These are phyloP conservation scores for Epizoanthus ramosus DNA, from an alignment of 92 coral and sea anemone species.

Conservation along the genomic window DNA sequence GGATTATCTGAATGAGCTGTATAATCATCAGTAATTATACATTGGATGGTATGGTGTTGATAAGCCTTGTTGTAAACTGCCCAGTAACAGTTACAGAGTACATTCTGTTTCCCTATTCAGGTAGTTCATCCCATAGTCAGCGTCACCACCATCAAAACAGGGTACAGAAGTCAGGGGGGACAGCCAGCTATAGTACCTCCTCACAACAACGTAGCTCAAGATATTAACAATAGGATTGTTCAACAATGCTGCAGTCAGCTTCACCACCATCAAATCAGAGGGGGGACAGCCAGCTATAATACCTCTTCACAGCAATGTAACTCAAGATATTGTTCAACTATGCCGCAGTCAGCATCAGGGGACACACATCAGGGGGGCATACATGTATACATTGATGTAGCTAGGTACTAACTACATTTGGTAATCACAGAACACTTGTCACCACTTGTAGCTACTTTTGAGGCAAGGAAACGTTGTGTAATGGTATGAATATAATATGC, in stretches of 20 bases:
- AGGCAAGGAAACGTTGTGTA: too few species aligned
- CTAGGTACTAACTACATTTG: too few species aligned
- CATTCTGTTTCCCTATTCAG: slow-evolving; percentile 17
- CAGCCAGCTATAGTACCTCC: slow-evolving; percentile 17
- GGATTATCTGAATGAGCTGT: too few species aligned
- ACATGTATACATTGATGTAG: too few species aligned
- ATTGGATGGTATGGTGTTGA: too few species aligned
- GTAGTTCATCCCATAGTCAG: slow-evolving; percentile 61
- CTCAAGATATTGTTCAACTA: slow-evolving; percentile 2
- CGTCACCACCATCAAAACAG: slow-evolving; percentile 67
- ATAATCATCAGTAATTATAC: too few species aligned
- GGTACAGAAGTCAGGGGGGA: slow-evolving; percentile 20
- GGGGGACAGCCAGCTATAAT: slow-evolving; percentile 16
- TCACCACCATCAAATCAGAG: slow-evolving; percentile 56
- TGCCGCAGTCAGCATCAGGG: slow-evolving; percentile 55
- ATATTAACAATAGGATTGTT: not conserved
- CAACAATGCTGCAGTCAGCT: slow-evolving; percentile 49
- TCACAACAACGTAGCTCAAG: slow-evolving; percentile 27
- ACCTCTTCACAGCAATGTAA: slow-evolving; percentile 20
- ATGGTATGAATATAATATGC: too few species aligned
- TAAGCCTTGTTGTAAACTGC: not conserved
- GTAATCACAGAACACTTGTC: too few species aligned
- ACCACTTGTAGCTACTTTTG: too few species aligned
- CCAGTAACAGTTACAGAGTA: not conserved
- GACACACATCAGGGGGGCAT: too few species aligned